These are phyloP conservation scores for Balanococcus diminutus DNA, from an alignment of 2,888 invertebrate genomes.

Conservation along the genomic window DNA sequence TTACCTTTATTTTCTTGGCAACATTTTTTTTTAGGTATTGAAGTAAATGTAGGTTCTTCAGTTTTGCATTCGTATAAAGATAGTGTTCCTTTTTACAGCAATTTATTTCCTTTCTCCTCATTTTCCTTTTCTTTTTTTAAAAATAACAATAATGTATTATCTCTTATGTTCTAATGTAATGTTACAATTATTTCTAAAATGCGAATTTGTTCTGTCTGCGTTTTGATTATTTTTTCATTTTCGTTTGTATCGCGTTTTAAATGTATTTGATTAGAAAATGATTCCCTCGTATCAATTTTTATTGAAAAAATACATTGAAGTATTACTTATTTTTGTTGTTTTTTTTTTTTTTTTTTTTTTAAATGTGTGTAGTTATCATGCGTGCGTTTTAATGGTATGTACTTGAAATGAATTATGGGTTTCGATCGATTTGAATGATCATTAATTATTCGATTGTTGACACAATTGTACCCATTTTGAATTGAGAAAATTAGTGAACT, in stretches of 20 bases:
- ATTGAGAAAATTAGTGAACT: not conserved
- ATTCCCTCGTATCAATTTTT: slow-evolving; percentile 28
- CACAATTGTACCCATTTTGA: not conserved
- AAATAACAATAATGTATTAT: not conserved
- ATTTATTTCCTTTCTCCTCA: not conserved
- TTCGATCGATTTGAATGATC: not conserved
- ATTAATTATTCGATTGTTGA: not conserved
- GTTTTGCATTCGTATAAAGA: not conserved
- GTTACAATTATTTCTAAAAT: not conserved
- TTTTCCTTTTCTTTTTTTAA: not conserved
- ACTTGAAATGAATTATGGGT: not conserved
- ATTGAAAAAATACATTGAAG: not conserved
- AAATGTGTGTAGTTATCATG: too few species aligned
- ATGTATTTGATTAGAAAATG: not conserved
- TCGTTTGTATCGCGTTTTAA: not conserved
- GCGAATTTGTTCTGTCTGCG: not conserved
- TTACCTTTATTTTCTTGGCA: not conserved
- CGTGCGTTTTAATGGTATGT: too few species aligned
- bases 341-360: not conserved
- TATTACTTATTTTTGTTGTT: not conserved
- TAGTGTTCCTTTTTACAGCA: not conserved
- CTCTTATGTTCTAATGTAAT: not conserved
- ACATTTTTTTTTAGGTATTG: not conserved
- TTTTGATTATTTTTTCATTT: not conserved
- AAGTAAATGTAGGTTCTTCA: not conserved